Evolutionary conservation across 2,797 vertebrate genomes (phyloP).

Genomic region (Sebastolobus alascanus): DNA sequence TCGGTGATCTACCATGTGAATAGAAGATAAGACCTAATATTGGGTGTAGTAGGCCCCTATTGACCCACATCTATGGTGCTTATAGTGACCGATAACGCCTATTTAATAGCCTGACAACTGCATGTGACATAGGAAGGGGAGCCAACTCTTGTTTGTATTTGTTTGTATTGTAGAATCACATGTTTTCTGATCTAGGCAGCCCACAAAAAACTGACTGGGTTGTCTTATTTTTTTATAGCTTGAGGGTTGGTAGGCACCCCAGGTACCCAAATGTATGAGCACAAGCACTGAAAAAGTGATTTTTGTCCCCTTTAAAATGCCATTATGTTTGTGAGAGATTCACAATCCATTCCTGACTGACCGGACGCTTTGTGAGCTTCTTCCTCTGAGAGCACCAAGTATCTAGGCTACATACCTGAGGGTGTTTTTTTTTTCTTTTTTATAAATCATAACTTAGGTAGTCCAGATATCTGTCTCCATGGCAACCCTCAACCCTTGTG

Average conservation of each 20-base stretch:
- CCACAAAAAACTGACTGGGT: background rate
- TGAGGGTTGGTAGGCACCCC: background rate
- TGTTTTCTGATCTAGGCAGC: too few relatives aligned
- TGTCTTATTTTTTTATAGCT: background rate
- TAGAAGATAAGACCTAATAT: too few relatives aligned
- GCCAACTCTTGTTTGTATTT: too few relatives aligned
- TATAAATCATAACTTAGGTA: constrained; percentile 68
- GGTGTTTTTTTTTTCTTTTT: constrained; percentile 37
- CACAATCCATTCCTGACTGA: constrained; percentile 29
- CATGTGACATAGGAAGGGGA: too few relatives aligned
- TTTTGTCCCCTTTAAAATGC: background rate
- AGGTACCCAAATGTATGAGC: too few relatives aligned
- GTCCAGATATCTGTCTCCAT: constrained; percentile 77
- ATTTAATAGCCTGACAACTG: too few relatives aligned
- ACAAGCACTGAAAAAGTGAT: background rate
- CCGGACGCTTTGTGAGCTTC: constrained; percentile 25
- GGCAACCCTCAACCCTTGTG: constrained; percentile 72
- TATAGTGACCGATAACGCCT: too few relatives aligned
- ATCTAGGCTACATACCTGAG: constrained; percentile 59
- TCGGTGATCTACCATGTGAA: too few relatives aligned
- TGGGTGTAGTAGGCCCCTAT: too few relatives aligned
- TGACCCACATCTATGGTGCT: too few relatives aligned
- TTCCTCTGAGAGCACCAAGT: constrained; percentile 42
- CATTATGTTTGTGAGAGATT: constrained; percentile 1
- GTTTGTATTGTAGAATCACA: too few relatives aligned